These are phyloP conservation scores for Caenorhabditis remanei DNA, from an alignment of 1,140 invertebrate species.

Conservation along the genomic window DNA sequence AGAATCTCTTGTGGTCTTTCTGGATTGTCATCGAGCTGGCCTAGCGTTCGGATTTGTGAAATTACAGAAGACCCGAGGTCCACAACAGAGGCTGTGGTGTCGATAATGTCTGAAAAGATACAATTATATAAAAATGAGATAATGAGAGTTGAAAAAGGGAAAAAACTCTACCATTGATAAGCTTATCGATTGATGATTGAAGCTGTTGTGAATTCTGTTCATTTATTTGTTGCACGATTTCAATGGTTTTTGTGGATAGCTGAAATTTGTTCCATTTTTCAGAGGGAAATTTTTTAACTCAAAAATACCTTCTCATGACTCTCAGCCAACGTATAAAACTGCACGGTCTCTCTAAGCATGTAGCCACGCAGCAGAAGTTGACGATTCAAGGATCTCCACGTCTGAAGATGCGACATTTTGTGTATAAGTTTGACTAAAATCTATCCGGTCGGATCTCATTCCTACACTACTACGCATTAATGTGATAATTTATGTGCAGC, in stretches of 20 bases:
- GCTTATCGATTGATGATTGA: conserved; percentile 42
- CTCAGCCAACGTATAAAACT: conserved; percentile 77
- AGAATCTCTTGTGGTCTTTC: conserved; percentile 70
- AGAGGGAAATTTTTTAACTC: too few relatives aligned
- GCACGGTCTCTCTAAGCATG: conserved; percentile 83
- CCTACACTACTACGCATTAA: conserved; percentile 8
- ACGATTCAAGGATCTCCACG: conserved; percentile 89
- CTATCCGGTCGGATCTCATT: conserved; percentile 13
- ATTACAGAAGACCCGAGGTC: conserved; percentile 73
- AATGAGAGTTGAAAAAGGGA: not conserved
- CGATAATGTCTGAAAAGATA: conserved; percentile 70
- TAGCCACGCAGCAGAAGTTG: conserved; percentile 85
- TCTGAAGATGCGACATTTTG: conserved; percentile 75
- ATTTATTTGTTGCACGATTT: conserved; percentile 28
- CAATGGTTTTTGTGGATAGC: conserved; percentile 30
- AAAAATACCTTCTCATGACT: conserved; percentile 63
- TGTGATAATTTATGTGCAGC: conserved; percentile 44
- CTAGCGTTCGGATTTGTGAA: conserved; percentile 72
- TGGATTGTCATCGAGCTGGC: conserved; percentile 72
- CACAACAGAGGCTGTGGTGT: conserved; percentile 70
- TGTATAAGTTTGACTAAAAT: not conserved
- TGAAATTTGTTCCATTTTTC: too few relatives aligned
- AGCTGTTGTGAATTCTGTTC: conserved; percentile 34
- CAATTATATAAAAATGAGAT: not conserved
- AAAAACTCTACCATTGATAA: conserved; percentile 42